Evolutionary conservation across 2,797 vertebrate genomes (phyloP).

Genomic region (Anguilla obscura): DNA sequence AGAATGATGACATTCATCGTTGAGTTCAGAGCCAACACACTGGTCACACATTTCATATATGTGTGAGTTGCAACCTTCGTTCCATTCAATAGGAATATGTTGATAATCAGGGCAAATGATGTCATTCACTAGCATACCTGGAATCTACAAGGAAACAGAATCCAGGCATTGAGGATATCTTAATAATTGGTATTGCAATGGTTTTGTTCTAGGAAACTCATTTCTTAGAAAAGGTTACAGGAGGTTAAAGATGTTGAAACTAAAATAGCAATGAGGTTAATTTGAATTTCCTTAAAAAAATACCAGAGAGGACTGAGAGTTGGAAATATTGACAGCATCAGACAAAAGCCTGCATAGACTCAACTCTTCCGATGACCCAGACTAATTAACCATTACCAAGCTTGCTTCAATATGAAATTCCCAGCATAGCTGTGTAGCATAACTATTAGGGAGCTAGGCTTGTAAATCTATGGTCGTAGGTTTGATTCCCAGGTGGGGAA

Average conservation of each 20-base stretch:
- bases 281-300: neutral
- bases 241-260: slow-evolving; percentile 1
- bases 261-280: slow-evolving; percentile 2
- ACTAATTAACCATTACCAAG: neutral
- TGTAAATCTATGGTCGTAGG: neutral
- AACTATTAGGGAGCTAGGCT: neutral
- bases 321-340: neutral
- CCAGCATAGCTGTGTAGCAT: neutral
- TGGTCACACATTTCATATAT: neutral
- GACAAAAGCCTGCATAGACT: neutral
- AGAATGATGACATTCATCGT: neutral
- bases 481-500: neutral
- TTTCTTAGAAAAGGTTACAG: slow-evolving; percentile 21
- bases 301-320: neutral
- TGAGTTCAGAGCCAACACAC: neutral
- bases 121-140: slow-evolving; percentile 21
- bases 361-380: neutral
- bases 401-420: neutral
- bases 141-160: slow-evolving; percentile 35
- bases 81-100: neutral
- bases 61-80: neutral
- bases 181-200: slow-evolving; percentile 25
- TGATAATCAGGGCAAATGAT: slow-evolving; percentile 18
- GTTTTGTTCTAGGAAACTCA: slow-evolving; percentile 27
- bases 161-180: slow-evolving; percentile 30